Base-by-base conservation (phyloP, 2,888 invertebrate species). In the Hypselothyrea guttata region DNA sequence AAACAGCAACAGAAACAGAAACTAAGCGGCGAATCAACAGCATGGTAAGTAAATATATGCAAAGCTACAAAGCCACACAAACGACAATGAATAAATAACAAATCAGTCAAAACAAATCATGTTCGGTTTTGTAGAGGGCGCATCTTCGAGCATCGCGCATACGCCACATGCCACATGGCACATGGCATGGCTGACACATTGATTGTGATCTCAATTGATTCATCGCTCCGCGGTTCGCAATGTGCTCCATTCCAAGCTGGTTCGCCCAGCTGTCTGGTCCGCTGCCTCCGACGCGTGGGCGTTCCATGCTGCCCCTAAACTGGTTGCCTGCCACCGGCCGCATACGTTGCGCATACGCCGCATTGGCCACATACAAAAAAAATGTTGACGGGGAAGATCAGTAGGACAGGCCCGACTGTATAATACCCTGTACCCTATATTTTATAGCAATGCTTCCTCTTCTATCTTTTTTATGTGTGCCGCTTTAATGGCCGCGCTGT, bases 291-390 rank as follows among this genome's bases (percentile, higher is more conserved):
- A 30, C 46, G 49, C 55, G 68, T 69, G 65, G 57, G 61, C 54
- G 56, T n/a, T 7, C 12, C n/a, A 33, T 7, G 16, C 37, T 7
- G 28, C 7, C 28, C 7, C 8, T 42, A 59, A 60, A 79, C 83
- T 68, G 74, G 83, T 83, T 82, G 65, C 55, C 42, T 82, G 65
- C 55, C 42, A 54, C 72, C 65, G 65, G n/a, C 38, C 73, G n/a
- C n/a, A n/a, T n/a, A n/a, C n/a, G 59, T 65, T 68, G 51, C 66
- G 69, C 57, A 70, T 70, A 66, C 71, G 71, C 51, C 53, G 31
- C 66, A 33, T 49, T 11, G 38, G 16, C 38, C 38, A 18, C 18
- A 18, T 16, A 22, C 5, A 22, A 22, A 22, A 22, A 22, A 22
- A 22, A 22, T n/a, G n/a, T n/a, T n/a, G 22, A 2, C 22, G 3